A percentile compares a stretch with the other conserved stretches of the same genome.
These are phyloP conservation scores for Acropternis orthonyx DNA, from an alignment of 2,797 vertebrate genomes.

Conservation along the genomic window DNA sequence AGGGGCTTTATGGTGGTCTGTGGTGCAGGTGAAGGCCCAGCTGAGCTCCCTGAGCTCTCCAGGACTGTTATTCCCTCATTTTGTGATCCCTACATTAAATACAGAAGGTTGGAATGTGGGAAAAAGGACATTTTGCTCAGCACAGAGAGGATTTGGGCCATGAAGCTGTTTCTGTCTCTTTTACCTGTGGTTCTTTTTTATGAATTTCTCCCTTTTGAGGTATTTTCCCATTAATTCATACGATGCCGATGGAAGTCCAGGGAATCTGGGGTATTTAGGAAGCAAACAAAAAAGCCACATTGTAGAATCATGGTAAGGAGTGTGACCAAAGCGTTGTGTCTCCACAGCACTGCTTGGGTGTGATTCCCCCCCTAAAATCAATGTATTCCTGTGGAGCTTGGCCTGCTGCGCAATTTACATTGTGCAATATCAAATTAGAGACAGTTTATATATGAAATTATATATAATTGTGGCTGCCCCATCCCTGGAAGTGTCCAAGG, in stretches of 20 bases:
- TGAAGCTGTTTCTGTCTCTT: background rate
- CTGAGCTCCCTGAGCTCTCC: background rate
- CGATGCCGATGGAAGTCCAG: too few species aligned
- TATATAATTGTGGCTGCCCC: background rate
- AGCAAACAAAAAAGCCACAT: too few species aligned
- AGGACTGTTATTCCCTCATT: background rate
- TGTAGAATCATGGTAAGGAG: too few species aligned
- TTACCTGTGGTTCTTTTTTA: background rate
- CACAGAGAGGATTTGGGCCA: background rate
- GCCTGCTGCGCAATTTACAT: too few species aligned
- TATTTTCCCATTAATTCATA: background rate
- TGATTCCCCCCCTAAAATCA: too few species aligned
- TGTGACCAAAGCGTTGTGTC: too few species aligned
- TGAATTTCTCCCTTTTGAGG: background rate
- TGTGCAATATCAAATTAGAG: too few species aligned
- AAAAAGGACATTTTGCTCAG: background rate
- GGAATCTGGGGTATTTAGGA: too few species aligned
- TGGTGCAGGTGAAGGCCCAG: background rate
- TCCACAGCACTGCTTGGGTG: too few species aligned
- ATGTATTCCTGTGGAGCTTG: too few species aligned
- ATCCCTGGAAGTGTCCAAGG: background rate
- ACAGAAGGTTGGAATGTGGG: background rate
- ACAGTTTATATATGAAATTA: too few species aligned
- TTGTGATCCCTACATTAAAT: background rate
- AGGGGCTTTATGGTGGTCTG: background rate